phyloP scores from a whole-genome alignment of 2,113 vertebrate species.

The Dendrocopos noguchii region DNA sequence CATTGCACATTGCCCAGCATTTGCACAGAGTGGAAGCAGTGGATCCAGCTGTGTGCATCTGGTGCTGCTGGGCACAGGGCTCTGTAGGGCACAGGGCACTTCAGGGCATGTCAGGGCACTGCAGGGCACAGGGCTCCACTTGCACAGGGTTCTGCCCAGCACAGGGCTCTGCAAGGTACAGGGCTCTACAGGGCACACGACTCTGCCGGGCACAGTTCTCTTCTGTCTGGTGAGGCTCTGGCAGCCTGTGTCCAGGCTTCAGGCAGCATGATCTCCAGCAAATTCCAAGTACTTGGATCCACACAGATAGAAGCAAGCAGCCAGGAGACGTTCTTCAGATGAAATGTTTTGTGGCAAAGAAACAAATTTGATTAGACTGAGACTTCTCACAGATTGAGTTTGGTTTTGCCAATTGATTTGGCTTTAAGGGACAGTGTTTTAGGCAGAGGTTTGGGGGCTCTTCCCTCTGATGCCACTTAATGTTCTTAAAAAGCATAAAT shows the following conservation, averaged over 20 bases:
- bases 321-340: background rate
- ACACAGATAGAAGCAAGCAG: fast-evolving
- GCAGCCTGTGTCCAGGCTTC: fast-evolving
- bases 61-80: background rate
- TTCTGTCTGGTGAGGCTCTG: background rate
- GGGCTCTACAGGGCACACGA: too few relatives aligned
- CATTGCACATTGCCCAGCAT: background rate
- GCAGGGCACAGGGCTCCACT: too few relatives aligned
- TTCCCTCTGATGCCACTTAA: background rate
- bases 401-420: background rate
- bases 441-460: background rate
- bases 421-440: background rate
- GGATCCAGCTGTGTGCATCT: too few relatives aligned
- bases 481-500: background rate
- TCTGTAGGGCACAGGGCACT: background rate
- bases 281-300: background rate
- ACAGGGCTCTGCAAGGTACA: background rate
- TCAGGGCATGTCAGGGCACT: background rate
- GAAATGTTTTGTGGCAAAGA: background rate
- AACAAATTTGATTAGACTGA: background rate
- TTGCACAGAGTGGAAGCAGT: background rate
- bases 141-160: too few relatives aligned
- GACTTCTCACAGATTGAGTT: background rate
- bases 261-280: fast-evolving
- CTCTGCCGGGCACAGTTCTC: background rate